A percentile compares a stretch with the other conserved stretches of the same genome.
These are phyloP conservation scores for Hemibagrus wyckioides DNA, from an alignment of 2,113 vertebrate species.

Conservation along the genomic window DNA sequence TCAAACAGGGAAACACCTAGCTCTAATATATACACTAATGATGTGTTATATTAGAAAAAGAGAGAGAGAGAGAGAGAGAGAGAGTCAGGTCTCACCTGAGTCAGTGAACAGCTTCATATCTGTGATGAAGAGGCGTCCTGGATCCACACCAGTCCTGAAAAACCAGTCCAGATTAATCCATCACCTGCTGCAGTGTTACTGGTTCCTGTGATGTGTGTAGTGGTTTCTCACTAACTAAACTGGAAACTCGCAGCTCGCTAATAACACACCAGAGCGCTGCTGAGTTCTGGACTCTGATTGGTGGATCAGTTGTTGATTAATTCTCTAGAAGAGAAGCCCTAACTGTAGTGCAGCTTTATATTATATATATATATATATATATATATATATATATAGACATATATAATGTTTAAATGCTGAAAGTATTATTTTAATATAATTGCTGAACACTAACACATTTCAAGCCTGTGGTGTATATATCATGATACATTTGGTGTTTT, in stretches of 20 bases:
- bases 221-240: not conserved
- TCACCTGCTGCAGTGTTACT: not conserved
- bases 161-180: not conserved
- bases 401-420: no score
- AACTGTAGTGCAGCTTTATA: no score
- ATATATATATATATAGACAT: no score
- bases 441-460: no score
- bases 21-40: not conserved
- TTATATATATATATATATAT: no score
- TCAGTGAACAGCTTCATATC: slow-evolving; percentile 44
- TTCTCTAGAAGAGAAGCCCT: not conserved
- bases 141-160: slow-evolving; percentile 28
- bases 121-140: not conserved
- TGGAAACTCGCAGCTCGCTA: no score
- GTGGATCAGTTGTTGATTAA: not conserved
- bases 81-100: slow-evolving; percentile 43
- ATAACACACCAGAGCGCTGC: no score
- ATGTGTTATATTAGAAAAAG: no score
- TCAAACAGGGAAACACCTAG: not conserved
- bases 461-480: not conserved
- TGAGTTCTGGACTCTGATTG: not conserved
- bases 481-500: not conserved
- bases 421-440: no score
- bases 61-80: not conserved
- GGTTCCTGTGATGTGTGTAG: not conserved